Evolutionary conservation across 2,888 invertebrate species (phyloP), one percentile per base, ranked within the genome.

Genomic region (Neoaliturus tenellus): DNA sequence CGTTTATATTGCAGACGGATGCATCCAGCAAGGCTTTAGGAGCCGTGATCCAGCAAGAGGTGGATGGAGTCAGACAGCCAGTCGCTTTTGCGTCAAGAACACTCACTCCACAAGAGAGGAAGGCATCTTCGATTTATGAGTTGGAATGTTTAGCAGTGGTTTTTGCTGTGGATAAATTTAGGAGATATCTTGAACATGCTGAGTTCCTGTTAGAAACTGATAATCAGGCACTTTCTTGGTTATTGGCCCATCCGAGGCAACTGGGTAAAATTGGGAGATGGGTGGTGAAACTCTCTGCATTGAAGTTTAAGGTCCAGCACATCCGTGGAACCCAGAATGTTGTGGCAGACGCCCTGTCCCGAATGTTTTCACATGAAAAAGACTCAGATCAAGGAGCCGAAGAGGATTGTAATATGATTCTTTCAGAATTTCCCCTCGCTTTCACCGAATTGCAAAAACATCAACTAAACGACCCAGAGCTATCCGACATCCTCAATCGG

Each of bases 141-240:
- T 39, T 39, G 39, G 39, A 69, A 48, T 82, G 82, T 73, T 55
- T 73, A 17, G 31, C 82, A 12, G 82, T 55, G 3, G 35, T 73
- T 4, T 73, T 73, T 23, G 71, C 35, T 20, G 35, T 78, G 23
- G 75, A 83, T 14, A 73, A 51, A 23, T n/a, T n/a, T n/a, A n/a
- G n/a, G n/a, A n/a, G n/a, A n/a, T n/a, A n/a, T n/a, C n/a, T n/a
- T n/a, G n/a, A n/a, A n/a, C n/a, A n/a, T n/a, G n/a, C n/a, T n/a
- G n/a, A n/a, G n/a, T n/a, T n/a, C n/a, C n/a, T n/a, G n/a, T n/a
- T n/a, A n/a, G n/a, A n/a, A n/a, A n/a, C n/a, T n/a, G n/a, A n/a
- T n/a, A n/a, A n/a, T n/a, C 75, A 75, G n/a, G n/a, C n/a, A 51
- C 17, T 12, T 44, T 14, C 39, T 28, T 25, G 51, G 23, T 2